Percentiles rank a stretch among this genome's conserved stretches.
phyloP scores from a whole-genome alignment of 2,113 vertebrate genomes.

The Chroicocephalus ridibundus region DNA sequence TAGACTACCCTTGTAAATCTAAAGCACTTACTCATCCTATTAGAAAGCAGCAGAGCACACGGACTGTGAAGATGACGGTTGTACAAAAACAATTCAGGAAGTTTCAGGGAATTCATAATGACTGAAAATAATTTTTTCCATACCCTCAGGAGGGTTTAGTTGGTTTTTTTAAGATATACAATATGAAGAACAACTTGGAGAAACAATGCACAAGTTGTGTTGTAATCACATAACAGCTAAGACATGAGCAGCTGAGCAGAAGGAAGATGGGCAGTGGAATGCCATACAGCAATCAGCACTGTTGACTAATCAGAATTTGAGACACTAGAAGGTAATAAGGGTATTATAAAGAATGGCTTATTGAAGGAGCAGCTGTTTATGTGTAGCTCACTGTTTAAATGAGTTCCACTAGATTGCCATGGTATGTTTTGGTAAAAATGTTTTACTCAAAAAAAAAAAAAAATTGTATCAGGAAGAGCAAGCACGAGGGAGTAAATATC shows the following conservation, averaged over 20 bases:
- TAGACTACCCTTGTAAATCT: background rate
- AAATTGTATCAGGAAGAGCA: background rate
- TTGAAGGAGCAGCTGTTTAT: slow-evolving; percentile 98
- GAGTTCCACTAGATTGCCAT: slow-evolving; percentile 78
- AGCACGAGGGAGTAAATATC: slow-evolving; percentile 55
- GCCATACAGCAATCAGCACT: slow-evolving; percentile 93
- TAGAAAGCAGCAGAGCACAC: background rate
- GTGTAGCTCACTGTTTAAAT: slow-evolving; percentile 83
- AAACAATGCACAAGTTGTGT: slow-evolving; percentile 96
- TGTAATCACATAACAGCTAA: slow-evolving; percentile 81
- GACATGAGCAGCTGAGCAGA: slow-evolving; percentile 93
- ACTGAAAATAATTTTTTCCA: background rate
- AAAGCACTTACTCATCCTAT: background rate
- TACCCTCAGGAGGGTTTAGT: slow-evolving; percentile 50
- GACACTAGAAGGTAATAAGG: slow-evolving; percentile 97
- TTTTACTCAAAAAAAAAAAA: slow-evolving; percentile 62
- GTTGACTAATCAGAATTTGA: slow-evolving; percentile 99
- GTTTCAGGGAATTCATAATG: background rate
- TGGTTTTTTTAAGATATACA: slow-evolving; percentile 75
- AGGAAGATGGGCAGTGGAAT: slow-evolving; percentile 95
- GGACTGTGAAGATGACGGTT: background rate
- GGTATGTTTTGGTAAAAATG: slow-evolving; percentile 78
- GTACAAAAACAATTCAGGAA: background rate
- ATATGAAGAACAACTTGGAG: slow-evolving; percentile 80
- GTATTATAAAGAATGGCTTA: slow-evolving; percentile 95